phyloP scores from a whole-genome alignment of 1,140 invertebrate species.

The Drosophila parvula region DNA sequence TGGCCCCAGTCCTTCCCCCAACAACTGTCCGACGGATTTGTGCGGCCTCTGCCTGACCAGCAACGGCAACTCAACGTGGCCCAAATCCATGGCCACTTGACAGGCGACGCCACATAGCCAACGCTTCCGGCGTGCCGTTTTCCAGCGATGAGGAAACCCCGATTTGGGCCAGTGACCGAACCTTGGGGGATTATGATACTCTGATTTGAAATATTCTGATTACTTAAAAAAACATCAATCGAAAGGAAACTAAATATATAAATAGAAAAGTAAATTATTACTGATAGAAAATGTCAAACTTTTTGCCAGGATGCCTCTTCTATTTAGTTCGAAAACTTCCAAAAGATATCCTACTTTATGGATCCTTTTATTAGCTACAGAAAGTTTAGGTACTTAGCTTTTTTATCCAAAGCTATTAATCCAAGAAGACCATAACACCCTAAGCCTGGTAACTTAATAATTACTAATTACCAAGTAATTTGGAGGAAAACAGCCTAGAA shows the following conservation, averaged over 20 bases:
- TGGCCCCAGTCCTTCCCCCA: conserved; percentile 24
- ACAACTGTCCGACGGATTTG: conserved; percentile 23
- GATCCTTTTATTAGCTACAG: not conserved
- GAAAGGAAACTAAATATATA: too few species aligned
- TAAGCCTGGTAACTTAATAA: conserved; percentile 21
- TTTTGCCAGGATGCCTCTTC: not conserved
- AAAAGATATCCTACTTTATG: not conserved
- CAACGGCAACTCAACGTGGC: conserved; percentile 43
- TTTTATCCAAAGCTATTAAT: conserved; percentile 3
- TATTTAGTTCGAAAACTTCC: not conserved
- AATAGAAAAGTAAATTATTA: not conserved
- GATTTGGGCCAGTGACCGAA: not conserved
- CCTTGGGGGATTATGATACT: not conserved
- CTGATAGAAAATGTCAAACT: not conserved
- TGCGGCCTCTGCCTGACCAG: conserved; percentile 40
- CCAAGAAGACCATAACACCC: not conserved
- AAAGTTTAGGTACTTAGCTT: not conserved
- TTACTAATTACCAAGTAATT: conserved; percentile 31
- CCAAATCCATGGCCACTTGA: conserved; percentile 73
- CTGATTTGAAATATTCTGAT: not conserved
- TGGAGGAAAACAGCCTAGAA: conserved; percentile 4
- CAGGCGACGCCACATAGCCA: conserved; percentile 70
- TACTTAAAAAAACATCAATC: not conserved
- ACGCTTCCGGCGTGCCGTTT: conserved; percentile 64
- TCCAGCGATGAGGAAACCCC: conserved; percentile 23